Base-by-base conservation (phyloP, 2,888 invertebrate species). In the Melinaea marsaeus region DNA sequence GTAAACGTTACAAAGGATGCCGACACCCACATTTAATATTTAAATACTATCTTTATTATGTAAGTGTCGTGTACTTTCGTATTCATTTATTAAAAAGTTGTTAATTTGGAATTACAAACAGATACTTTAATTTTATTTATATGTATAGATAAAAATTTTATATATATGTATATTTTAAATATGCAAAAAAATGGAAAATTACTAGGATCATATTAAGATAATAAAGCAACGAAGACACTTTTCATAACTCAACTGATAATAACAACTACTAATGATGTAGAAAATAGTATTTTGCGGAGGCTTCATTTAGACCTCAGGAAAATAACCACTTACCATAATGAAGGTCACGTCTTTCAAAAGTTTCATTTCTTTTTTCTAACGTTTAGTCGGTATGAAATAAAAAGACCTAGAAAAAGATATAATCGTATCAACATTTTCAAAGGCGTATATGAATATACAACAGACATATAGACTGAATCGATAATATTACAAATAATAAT, bases 291-390 rank as follows among this genome's bases (percentile, higher is more conserved):
- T 32, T 9, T 22, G 32, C 51, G 32, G 32, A 32, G 32, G 51
- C 51, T 51, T 51, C 51, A 32, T 32, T 51, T 51, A 51, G 51
- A 51, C 51, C 51, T 51, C 51, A 4, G 51, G 7, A 51, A 51
- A 51, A 51, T 51, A 45, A 56, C 66, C 35, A 60, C 64, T 66
- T 58, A 57, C 32, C 55, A 42, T 67, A 70, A 70, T 67, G 65
- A 67, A 63, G 70, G 66, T 62, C 56, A 60, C 42, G 56, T 59
- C 37, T 34, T 57, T 57, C 51, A 57, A 65, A 60, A 54, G 56
- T 63, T 61, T 68, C 51, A 51, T 32, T 32, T 51, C 51, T 32
- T 32, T 32, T 51, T 32, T 51, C 7, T 6, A 11, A 3, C 51
- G 32, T 51, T 4, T 32, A 51, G 32, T 11, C 11, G 42, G 9